Percentiles rank a stretch among this genome's conserved stretches.
These are phyloP conservation scores for Ambastaia sidthimunki DNA, from an alignment of 2,797 vertebrate species.

Conservation along the genomic window DNA sequence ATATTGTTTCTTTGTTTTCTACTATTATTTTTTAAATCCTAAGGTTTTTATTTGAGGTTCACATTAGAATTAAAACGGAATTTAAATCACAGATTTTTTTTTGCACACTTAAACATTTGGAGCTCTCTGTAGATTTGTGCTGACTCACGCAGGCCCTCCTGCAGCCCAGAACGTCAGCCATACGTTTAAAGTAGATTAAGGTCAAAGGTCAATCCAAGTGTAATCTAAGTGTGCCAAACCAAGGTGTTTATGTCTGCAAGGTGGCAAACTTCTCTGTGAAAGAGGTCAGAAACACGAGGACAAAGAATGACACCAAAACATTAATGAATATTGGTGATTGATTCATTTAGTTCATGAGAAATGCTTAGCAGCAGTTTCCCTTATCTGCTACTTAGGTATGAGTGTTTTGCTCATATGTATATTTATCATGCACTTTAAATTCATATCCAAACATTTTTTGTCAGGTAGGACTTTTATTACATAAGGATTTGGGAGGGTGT, in stretches of 20 bases:
- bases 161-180: background rate
- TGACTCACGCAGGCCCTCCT: constrained; percentile 24
- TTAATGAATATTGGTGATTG: background rate
- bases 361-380: background rate
- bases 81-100: background rate
- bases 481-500: background rate
- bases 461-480: background rate
- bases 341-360: background rate
- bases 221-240: constrained; percentile 23
- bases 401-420: background rate
- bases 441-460: background rate
- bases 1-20: background rate
- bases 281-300: background rate
- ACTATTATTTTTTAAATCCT: background rate
- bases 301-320: background rate
- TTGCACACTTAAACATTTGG: background rate
- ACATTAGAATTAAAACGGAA: background rate
- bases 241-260: background rate
- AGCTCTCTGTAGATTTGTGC: background rate
- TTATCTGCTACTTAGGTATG: background rate
- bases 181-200: constrained; percentile 44
- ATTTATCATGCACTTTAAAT: background rate
- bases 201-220: constrained; percentile 22
- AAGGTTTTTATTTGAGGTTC: background rate
- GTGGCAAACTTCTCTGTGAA: background rate